Conservation (phyloP, 2,888 invertebrate genomes). For the Carterocephalus palaemon region DNA sequence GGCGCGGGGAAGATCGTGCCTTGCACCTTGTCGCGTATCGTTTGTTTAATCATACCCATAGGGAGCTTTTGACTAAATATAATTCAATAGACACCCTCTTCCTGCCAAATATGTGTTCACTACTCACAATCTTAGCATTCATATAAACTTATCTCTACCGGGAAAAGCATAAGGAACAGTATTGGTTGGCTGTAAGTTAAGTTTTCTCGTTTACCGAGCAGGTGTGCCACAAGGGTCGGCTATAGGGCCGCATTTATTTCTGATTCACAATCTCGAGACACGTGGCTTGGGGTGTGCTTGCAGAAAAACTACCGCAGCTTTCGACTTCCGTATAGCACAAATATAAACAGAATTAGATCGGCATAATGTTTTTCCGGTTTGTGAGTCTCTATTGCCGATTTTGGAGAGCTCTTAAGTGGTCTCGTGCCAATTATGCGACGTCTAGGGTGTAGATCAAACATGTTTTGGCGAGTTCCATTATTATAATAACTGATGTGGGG, state of each 20-base stretch:
- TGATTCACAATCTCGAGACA: slow-evolving; percentile 69
- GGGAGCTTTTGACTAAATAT: slow-evolving; percentile 75
- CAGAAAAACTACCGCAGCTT: slow-evolving; percentile 69
- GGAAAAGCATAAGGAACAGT: slow-evolving; percentile 39
- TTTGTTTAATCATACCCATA: slow-evolving; percentile 69
- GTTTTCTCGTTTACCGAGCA: slow-evolving; percentile 49
- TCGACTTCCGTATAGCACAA: slow-evolving; percentile 70
- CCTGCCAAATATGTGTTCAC: slow-evolving; percentile 71
- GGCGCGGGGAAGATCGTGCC: slow-evolving; percentile 40
- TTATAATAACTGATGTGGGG: slow-evolving; percentile 3
- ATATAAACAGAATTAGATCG: slow-evolving; percentile 72
- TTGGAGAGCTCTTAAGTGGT: slow-evolving; percentile 55
- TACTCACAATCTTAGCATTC: slow-evolving; percentile 43
- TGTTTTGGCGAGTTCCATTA: slow-evolving; percentile 6
- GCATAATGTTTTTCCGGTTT: slow-evolving; percentile 76
- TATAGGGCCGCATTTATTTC: slow-evolving; percentile 67
- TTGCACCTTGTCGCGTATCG: slow-evolving; percentile 73
- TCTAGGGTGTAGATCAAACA: slow-evolving; percentile 21
- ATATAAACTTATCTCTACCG: slow-evolving; percentile 36
- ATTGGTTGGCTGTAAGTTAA: slow-evolving; percentile 30
- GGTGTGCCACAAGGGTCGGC: slow-evolving; percentile 71
- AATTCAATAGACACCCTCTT: slow-evolving; percentile 77
- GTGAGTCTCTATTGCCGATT: slow-evolving; percentile 58
- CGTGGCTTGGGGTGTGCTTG: slow-evolving; percentile 68
- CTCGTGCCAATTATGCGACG: slow-evolving; percentile 54